A percentile compares a stretch with the other conserved stretches of the same genome.
These are phyloP conservation scores for Heliconius charithonia DNA, from an alignment of 2,888 invertebrate genomes.

Conservation along the genomic window DNA sequence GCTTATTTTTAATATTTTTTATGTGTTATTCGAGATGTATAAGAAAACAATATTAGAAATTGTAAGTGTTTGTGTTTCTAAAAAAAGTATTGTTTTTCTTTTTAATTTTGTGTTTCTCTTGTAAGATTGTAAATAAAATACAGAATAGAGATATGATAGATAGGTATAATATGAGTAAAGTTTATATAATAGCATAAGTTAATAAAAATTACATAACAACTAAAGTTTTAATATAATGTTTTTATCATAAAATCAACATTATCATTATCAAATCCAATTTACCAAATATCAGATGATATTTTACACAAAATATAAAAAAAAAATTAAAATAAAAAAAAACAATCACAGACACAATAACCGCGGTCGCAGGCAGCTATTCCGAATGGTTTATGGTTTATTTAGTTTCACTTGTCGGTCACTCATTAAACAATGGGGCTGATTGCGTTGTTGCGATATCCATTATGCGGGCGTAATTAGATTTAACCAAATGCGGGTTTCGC, in stretches of 20 bases:
- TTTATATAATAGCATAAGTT: background rate
- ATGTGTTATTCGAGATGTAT: too few species aligned
- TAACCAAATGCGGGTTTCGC: slow-evolving; percentile 79
- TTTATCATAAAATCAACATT: background rate
- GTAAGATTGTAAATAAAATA: background rate
- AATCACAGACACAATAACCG: slow-evolving; percentile 61
- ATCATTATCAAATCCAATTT: background rate
- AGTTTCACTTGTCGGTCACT: slow-evolving; percentile 75
- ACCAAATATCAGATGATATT: background rate
- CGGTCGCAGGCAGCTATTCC: slow-evolving; percentile 69
- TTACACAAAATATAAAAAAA: slow-evolving; percentile 12
- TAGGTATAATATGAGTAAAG: too few species aligned
- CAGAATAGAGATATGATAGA: background rate
- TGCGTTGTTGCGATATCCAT: slow-evolving; percentile 77
- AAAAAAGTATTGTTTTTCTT: background rate
- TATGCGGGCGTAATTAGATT: slow-evolving; percentile 82
- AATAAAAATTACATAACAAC: background rate
- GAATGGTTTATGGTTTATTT: slow-evolving; percentile 71
- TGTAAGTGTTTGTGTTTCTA: too few species aligned
- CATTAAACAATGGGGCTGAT: slow-evolving; percentile 80
- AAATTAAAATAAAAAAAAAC: slow-evolving; percentile 6
- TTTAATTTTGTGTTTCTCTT: background rate
- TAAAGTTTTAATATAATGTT: background rate
- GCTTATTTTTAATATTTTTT: too few species aligned
- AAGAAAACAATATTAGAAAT: too few species aligned